phyloP scores from a whole-genome alignment of 2,888 invertebrate species.

The Zygogramma bicolorata region DNA sequence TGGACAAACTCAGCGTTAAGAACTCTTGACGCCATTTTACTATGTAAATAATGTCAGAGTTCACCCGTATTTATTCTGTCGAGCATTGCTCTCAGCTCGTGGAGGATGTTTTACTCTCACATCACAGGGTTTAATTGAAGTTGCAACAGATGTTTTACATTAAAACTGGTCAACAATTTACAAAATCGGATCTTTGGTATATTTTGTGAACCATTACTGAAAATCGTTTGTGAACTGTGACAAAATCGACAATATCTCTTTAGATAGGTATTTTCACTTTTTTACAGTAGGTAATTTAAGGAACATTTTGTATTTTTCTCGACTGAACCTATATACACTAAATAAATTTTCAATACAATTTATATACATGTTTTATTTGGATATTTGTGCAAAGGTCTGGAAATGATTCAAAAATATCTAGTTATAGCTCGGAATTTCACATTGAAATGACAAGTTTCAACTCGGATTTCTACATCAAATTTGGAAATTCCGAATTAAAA shows the following conservation, averaged over 20 bases:
- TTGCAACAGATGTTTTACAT: slow-evolving; percentile 5
- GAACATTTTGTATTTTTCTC: slow-evolving; percentile 8
- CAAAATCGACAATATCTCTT: background rate
- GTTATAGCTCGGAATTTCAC: no score
- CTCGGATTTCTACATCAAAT: no score
- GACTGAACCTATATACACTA: slow-evolving; percentile 3
- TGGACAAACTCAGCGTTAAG: slow-evolving; percentile 70
- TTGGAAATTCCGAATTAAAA: no score
- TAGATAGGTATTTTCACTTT: background rate
- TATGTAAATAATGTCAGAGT: slow-evolving; percentile 53
- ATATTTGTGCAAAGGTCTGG: background rate
- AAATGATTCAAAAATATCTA: no score
- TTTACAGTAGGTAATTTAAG: background rate
- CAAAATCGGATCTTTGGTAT: background rate
- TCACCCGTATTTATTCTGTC: background rate
- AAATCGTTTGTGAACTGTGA: slow-evolving; percentile 2
- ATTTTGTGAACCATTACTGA: background rate
- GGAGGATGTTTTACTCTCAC: background rate
- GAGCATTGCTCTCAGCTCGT: background rate
- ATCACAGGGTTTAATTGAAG: slow-evolving; percentile 1
- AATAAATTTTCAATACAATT: background rate
- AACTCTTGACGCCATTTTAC: slow-evolving; percentile 68
- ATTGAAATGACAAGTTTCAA: no score
- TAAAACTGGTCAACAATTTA: background rate
- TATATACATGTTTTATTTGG: background rate